phyloP scores from a whole-genome alignment of 37 sponge, comb jelly and placozoan species.

The Chondrilla cf. caribensis region DNA sequence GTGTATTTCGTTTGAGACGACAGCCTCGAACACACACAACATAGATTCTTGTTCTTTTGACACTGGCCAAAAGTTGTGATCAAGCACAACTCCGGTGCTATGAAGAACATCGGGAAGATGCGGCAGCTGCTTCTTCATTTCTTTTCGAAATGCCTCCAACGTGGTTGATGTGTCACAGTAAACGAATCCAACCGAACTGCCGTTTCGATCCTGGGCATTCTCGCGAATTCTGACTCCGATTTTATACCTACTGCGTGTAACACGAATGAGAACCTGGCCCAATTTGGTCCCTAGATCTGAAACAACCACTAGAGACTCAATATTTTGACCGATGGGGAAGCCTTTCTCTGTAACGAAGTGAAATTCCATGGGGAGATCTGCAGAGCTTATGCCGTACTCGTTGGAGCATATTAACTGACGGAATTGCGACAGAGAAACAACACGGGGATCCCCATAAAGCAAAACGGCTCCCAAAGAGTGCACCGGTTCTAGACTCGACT shows the following conservation, averaged over 20 bases:
- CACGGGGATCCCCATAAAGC: background rate
- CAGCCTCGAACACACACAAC: conserved; percentile 34
- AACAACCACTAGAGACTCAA: conserved; percentile 28
- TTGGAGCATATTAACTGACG: background rate
- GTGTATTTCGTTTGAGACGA: background rate
- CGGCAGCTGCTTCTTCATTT: conserved; percentile 46
- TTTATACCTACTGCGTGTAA: background rate
- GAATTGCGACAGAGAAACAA: background rate
- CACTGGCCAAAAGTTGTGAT: conserved; percentile 81
- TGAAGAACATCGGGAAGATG: conserved; percentile 9
- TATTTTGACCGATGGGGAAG: conserved; percentile 32
- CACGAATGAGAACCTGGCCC: conserved; percentile 20
- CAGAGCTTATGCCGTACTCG: too few species aligned
- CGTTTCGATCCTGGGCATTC: background rate
- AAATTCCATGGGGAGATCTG: background rate
- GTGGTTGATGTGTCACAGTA: conserved; percentile 23
- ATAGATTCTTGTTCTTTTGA: conserved; percentile 39
- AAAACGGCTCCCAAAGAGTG: background rate
- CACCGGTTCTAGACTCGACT: background rate
- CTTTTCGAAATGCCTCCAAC: conserved; percentile 16
- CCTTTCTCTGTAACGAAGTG: conserved; percentile 50
- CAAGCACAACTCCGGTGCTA: conserved; percentile 29
- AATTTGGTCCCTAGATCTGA: background rate
- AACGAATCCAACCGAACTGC: conserved; percentile 53
- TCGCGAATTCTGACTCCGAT: conserved; percentile 36